phyloP scores from a whole-genome alignment of 2,888 invertebrate genomes.

The Parthenolecanium corni region DNA sequence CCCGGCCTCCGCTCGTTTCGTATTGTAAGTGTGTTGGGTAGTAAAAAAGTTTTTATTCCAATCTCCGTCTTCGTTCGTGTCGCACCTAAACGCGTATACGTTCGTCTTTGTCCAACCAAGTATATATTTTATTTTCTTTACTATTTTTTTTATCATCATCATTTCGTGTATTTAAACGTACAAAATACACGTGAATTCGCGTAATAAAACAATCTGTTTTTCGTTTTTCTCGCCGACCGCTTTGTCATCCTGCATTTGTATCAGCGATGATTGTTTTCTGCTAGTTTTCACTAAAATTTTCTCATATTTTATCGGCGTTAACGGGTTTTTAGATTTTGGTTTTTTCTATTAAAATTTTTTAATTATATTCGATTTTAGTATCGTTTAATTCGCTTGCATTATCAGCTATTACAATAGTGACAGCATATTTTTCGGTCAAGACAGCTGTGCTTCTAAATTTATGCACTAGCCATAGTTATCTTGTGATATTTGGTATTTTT shows the following conservation, averaged over 20 bases:
- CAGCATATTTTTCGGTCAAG: too few relatives aligned
- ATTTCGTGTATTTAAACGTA: slow-evolving; percentile 21
- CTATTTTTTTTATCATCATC: not conserved
- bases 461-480: too few relatives aligned
- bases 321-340: not conserved
- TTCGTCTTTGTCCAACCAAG: slow-evolving; percentile 7
- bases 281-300: not conserved
- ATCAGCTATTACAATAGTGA: too few relatives aligned
- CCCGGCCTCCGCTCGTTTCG: slow-evolving; percentile 9
- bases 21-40: not conserved
- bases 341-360: not conserved
- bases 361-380: not conserved
- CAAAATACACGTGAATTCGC: slow-evolving; percentile 23
- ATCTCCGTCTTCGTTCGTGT: slow-evolving; percentile 12
- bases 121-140: too few relatives aligned
- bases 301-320: not conserved
- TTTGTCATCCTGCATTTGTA: not conserved
- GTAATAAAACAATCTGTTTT: slow-evolving; percentile 4
- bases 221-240: slow-evolving; percentile 5
- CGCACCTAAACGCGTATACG: slow-evolving; percentile 5
- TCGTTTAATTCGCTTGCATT: too few relatives aligned
- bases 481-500: too few relatives aligned
- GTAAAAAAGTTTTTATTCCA: slow-evolving; percentile 12
- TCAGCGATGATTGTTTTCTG: not conserved
- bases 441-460: too few relatives aligned